Conservation (phyloP, 2,888 invertebrate genomes). For the Torymus texanus region DNA sequence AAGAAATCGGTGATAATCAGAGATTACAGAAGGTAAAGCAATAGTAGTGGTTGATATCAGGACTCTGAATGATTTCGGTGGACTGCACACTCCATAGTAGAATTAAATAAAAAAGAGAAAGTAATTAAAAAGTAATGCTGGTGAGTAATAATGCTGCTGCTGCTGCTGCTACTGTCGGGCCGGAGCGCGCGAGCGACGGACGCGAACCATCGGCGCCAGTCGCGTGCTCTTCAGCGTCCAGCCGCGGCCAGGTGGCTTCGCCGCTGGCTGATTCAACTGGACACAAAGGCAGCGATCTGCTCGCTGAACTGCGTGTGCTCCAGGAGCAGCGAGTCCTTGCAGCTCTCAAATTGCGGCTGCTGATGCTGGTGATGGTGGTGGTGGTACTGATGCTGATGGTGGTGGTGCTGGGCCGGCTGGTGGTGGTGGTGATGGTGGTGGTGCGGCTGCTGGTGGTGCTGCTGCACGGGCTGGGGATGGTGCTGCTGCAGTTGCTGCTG, state of each 20-base stretch:
- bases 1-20: constrained; percentile 7
- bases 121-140: constrained; percentile 41
- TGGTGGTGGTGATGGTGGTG: constrained; percentile 41
- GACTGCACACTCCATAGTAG: constrained; percentile 22
- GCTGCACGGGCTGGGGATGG: constrained; percentile 43
- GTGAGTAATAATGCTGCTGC: constrained; percentile 17
- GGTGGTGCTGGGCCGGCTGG: constrained; percentile 14
- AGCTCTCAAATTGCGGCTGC: constrained; percentile 72
- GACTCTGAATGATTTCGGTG: not conserved
- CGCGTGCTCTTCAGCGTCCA: constrained; percentile 33
- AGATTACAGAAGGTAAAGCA: not conserved
- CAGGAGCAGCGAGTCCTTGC: constrained; percentile 72
- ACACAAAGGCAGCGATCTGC: constrained; percentile 72
- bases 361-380: constrained; percentile 58
- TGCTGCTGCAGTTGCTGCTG: constrained; percentile 39
- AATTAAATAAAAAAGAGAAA: constrained; percentile 34
- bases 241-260: constrained; percentile 14
- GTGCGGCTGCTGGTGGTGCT: constrained; percentile 53
- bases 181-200: no score
- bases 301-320: constrained; percentile 74
- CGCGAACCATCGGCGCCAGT: not conserved
- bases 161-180: not conserved
- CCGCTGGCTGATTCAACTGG: constrained; percentile 68
- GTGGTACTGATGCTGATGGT: constrained; percentile 50
- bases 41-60: constrained; percentile 11